Conservation (phyloP, 2,113 vertebrate species). For the Onychorhynchus coronatus region DNA sequence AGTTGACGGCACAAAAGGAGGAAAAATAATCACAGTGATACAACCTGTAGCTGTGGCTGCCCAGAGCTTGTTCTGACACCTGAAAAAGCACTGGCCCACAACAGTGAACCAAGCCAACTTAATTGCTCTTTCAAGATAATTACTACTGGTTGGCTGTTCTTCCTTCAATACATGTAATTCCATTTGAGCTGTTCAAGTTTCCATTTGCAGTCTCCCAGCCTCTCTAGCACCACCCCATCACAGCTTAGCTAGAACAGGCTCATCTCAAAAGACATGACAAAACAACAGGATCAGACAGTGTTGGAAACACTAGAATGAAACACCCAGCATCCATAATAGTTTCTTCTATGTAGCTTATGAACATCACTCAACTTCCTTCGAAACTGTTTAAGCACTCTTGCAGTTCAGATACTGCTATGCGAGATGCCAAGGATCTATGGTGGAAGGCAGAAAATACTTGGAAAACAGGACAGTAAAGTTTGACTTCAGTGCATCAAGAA, state of each 20-base stretch:
- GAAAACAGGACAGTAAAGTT: background rate
- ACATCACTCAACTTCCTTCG: background rate
- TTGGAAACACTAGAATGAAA: background rate
- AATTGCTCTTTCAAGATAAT: background rate
- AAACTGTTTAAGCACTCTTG: background rate
- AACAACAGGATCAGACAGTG: background rate
- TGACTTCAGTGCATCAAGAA: background rate
- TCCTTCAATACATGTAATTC: background rate
- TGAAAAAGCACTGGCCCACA: slow-evolving; percentile 12
- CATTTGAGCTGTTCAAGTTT: background rate
- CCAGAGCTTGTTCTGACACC: background rate
- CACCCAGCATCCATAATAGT: background rate
- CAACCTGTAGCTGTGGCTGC: background rate
- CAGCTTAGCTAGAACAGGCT: background rate
- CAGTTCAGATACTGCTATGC: background rate
- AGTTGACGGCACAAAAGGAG: background rate
- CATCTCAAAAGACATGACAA: background rate
- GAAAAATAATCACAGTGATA: background rate
- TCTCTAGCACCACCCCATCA: background rate
- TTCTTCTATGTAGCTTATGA: background rate
- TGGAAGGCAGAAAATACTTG: background rate
- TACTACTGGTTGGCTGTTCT: background rate
- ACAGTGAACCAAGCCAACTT: slow-evolving; percentile 9
- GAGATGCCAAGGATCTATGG: background rate
- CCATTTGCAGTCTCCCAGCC: background rate